These are phyloP conservation scores for Papilio glaucus DNA, from an alignment of 1,140 invertebrate species.

Conservation along the genomic window DNA sequence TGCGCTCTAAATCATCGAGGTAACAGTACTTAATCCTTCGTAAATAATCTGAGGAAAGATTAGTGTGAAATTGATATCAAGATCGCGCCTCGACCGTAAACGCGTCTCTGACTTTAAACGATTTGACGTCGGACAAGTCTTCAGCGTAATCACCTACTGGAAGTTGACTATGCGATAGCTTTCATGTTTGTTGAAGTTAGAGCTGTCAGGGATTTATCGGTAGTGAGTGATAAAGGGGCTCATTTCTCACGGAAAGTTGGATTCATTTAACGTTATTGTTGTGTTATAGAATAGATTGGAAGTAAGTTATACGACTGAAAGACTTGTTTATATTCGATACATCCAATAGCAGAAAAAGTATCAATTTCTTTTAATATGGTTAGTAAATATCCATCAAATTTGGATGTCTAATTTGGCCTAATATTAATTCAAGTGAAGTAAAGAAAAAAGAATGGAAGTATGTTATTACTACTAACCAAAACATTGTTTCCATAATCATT, in stretches of 20 bases:
- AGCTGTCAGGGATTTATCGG: conserved; percentile 7
- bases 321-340: conserved; percentile 38
- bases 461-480: no score
- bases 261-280: not conserved
- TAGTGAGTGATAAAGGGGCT: not conserved
- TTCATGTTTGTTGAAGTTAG: conserved; percentile 32
- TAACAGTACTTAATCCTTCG: conserved; percentile 21
- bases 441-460: no score
- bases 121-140: conserved; percentile 28
- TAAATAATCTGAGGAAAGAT: conserved; percentile 37
- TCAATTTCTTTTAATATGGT: no score
- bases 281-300: not conserved
- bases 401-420: no score
- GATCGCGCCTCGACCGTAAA: conserved; percentile 24
- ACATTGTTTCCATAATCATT: no score
- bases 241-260: conserved; percentile 4
- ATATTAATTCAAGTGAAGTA: no score
- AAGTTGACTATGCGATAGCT: conserved; percentile 13
- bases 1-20: no score
- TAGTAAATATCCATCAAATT: no score
- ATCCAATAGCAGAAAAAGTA: no score
- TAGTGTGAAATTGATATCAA: conserved; percentile 42
- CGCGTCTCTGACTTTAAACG: conserved; percentile 20
- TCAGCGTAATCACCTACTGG: conserved; percentile 28
- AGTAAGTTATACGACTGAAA: conserved; percentile 24